Percentiles rank a stretch among this genome's conserved stretches.
Conservation (phyloP, 1,140 invertebrate genomes). For the Triops cancriformis region DNA sequence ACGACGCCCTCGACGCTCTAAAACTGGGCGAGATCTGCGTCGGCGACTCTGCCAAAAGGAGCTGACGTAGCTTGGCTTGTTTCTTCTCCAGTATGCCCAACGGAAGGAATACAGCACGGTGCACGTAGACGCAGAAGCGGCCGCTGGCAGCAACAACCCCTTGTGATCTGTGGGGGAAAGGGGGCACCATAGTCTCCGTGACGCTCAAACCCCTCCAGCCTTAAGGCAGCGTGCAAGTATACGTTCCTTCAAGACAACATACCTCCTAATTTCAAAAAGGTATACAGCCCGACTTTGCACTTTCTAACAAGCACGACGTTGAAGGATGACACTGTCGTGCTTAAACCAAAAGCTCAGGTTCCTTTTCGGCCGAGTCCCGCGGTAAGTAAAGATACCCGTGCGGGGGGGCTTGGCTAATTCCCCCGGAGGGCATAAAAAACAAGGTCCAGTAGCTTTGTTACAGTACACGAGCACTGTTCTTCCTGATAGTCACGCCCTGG, state of each 20-base stretch:
- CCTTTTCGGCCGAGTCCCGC: background rate
- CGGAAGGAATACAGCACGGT: background rate
- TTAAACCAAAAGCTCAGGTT: background rate
- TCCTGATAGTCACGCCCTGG: background rate
- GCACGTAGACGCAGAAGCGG: background rate
- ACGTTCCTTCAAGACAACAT: background rate
- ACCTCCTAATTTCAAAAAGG: background rate
- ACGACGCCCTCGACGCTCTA: background rate
- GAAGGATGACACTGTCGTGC: background rate
- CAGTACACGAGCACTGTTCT: background rate
- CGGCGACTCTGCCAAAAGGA: background rate
- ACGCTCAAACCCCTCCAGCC: background rate
- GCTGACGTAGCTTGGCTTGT: background rate
- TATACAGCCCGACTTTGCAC: background rate
- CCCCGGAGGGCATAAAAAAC: background rate
- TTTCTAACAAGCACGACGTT: background rate
- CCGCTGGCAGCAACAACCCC: background rate
- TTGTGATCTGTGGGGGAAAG: no score
- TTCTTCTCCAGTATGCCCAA: background rate
- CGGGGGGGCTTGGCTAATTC: background rate
- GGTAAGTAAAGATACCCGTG: background rate
- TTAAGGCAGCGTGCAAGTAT: background rate
- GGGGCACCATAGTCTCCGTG: background rate
- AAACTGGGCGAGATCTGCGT: constrained; percentile 8
- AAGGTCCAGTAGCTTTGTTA: background rate